Evolutionary conservation across 2,113 vertebrate genomes (phyloP).

Genomic region (Trachemys scripta): DNA sequence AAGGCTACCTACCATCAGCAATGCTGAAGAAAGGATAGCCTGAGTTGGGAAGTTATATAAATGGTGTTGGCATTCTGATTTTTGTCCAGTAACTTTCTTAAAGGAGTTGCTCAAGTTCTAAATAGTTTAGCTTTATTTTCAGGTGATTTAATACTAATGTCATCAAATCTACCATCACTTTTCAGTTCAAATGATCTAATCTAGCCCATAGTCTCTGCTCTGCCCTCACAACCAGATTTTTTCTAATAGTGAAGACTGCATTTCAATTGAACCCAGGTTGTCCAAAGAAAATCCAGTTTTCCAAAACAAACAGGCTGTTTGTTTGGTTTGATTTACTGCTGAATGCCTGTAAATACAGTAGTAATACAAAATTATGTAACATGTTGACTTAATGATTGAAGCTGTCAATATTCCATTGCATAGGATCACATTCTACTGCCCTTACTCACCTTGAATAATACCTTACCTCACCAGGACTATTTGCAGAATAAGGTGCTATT

Average conservation of each 20-base stretch:
- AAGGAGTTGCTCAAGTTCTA: rapidly evolving
- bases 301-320: neutral
- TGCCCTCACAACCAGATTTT: neutral
- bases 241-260: neutral
- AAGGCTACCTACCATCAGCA: neutral
- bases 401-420: neutral
- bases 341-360: neutral
- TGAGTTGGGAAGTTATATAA: rapidly evolving
- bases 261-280: neutral
- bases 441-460: neutral
- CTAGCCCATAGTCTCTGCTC: neutral
- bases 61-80: neutral
- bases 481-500: neutral
- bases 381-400: rapidly evolving
- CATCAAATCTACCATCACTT: rapidly evolving
- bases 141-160: no score
- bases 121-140: neutral
- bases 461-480: rapidly evolving
- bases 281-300: neutral
- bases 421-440: neutral
- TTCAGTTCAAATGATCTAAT: neutral
- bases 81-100: neutral
- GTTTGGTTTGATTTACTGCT: neutral
- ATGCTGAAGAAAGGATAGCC: neutral
- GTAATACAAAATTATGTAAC: neutral